Evolutionary conservation across 1,140 invertebrate species (phyloP).

Genomic region (Lucilia cuprina): DNA sequence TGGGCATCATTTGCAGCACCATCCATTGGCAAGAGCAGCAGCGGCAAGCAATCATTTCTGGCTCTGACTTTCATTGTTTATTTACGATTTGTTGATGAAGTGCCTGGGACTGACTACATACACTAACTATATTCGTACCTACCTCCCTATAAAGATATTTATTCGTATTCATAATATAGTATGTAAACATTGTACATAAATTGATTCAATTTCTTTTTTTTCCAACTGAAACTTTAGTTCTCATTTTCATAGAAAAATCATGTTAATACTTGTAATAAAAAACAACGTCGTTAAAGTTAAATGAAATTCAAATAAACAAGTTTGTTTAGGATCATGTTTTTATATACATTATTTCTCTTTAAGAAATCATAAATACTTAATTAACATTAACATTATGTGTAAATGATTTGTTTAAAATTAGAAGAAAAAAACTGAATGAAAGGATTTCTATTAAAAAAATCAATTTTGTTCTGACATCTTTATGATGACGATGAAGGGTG

Average conservation of each 20-base stretch:
- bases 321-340: conserved; percentile 10
- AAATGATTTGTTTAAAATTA: not conserved
- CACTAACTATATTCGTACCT: not conserved
- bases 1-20: not conserved
- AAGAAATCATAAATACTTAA: not conserved
- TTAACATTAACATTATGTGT: not conserved
- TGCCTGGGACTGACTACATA: not conserved
- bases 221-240: not conserved
- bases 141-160: too few species aligned
- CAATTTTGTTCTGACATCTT: too few species aligned
- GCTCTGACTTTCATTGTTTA: not conserved
- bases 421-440: too few species aligned
- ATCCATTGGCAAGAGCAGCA: too few species aligned
- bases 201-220: not conserved
- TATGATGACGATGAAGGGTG: too few species aligned
- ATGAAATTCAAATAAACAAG: conserved; percentile 28
- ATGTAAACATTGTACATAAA: not conserved
- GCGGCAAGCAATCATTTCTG: not conserved
- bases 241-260: not conserved
- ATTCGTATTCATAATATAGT: too few species aligned
- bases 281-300: conserved; percentile 23
- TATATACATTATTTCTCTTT: not conserved
- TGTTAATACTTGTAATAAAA: conserved; percentile 3
- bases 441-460: too few species aligned
- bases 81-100: conserved; percentile 8